Evolutionary conservation across 2,113 vertebrate genomes (phyloP).

Genomic region (Catharus bicknelli): DNA sequence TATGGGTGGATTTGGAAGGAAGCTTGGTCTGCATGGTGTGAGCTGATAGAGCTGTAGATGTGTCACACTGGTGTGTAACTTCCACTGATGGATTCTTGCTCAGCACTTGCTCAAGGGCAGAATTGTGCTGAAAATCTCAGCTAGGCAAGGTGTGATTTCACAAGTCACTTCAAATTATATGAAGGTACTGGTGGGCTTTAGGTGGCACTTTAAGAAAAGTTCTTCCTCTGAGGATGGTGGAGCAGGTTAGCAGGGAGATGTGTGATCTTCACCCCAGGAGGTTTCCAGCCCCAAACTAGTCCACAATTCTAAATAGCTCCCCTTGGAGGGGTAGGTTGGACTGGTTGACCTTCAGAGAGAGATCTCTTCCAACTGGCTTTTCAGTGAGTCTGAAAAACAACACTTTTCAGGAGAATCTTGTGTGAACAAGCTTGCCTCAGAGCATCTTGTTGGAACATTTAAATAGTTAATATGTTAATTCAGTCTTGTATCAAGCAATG

Average conservation of each 20-base stretch:
- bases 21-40: neutral
- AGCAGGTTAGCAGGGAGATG: neutral
- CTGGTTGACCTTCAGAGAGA: neutral
- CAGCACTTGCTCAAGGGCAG: neutral
- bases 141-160: conserved; percentile 7
- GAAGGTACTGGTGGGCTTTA: neutral
- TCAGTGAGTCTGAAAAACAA: neutral
- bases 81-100: neutral
- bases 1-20: conserved; percentile 18
- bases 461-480: neutral
- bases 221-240: neutral
- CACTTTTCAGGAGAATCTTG: neutral
- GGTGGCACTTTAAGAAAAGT: neutral
- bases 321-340: neutral
- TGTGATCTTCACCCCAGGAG: rapidly evolving
- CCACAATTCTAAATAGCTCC: neutral
- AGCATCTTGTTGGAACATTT: neutral
- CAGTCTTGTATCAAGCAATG: neutral
- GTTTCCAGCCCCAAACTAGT: neutral
- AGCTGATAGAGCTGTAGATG: neutral
- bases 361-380: neutral
- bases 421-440: neutral
- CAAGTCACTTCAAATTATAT: neutral
- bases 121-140: neutral
- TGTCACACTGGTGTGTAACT: neutral